A percentile compares a stretch with the other conserved stretches of the same genome.
phyloP scores from a whole-genome alignment of 1,140 invertebrate genomes.

The Belonocnema kinseyi region DNA sequence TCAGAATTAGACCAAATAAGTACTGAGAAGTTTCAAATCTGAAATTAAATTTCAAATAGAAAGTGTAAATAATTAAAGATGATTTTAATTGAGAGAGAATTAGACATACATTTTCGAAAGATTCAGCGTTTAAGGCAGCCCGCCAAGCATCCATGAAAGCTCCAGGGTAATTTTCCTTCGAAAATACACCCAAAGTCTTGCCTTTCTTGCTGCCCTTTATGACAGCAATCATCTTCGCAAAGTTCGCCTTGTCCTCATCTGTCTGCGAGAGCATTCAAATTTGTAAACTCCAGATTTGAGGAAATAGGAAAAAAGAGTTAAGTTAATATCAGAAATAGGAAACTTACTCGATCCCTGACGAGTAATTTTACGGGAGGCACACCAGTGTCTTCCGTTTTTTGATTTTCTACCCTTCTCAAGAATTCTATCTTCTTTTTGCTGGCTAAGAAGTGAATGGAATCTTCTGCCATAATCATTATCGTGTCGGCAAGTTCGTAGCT shows the following conservation, averaged over 20 bases:
- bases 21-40: slow-evolving; percentile 9
- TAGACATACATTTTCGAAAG: slow-evolving; percentile 84
- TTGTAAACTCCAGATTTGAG: slow-evolving; percentile 34
- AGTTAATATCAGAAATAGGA: not conserved
- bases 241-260: slow-evolving; percentile 97
- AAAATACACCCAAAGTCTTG: slow-evolving; percentile 93
- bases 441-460: slow-evolving; percentile 91
- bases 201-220: slow-evolving; percentile 94
- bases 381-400: slow-evolving; percentile 88
- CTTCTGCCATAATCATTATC: slow-evolving; percentile 92
- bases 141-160: slow-evolving; percentile 96
- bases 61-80: slow-evolving; percentile 19
- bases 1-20: slow-evolving; percentile 8
- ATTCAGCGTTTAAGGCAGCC: slow-evolving; percentile 82
- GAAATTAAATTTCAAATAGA: slow-evolving; percentile 31
- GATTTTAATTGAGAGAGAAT: slow-evolving; percentile 1
- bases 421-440: slow-evolving; percentile 99
- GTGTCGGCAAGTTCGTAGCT: slow-evolving; percentile 98
- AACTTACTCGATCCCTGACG: slow-evolving; percentile 90
- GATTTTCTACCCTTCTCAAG: slow-evolving; percentile 92
- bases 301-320: not conserved
- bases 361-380: slow-evolving; percentile 92
- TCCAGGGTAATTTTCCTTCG: slow-evolving; percentile 95
- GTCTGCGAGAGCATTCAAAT: slow-evolving; percentile 78
- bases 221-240: slow-evolving; percentile 89